Evolutionary conservation across 2,797 vertebrate genomes (phyloP).

Genomic region (Chelon labrosus): DNA sequence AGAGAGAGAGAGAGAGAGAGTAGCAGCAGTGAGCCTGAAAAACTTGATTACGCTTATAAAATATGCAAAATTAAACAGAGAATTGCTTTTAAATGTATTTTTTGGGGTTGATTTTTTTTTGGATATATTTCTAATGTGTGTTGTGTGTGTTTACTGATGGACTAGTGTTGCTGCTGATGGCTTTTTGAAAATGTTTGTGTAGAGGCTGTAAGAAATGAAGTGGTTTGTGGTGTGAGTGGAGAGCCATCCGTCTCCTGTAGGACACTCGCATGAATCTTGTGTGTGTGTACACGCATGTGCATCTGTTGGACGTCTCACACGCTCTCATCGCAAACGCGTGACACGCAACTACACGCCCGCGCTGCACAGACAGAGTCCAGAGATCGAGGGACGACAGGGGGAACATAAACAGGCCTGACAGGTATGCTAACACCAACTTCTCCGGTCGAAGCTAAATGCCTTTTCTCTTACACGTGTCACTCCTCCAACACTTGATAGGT

Average conservation of each 20-base stretch:
- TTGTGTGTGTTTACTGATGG: neutral
- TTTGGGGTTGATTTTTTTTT: neutral
- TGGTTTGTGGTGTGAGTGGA: constrained; percentile 11
- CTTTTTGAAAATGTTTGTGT: neutral
- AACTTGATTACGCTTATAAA: neutral
- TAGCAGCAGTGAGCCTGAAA: neutral
- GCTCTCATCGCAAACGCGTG: constrained; percentile 32
- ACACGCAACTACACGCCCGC: constrained; percentile 28
- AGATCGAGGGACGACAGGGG: constrained; percentile 29
- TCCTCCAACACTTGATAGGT: neutral
- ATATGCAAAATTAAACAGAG: neutral
- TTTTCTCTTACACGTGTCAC: neutral
- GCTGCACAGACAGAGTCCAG: constrained; percentile 60
- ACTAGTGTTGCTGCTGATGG: neutral
- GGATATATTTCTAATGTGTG: too few relatives aligned
- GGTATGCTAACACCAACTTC: constrained; percentile 50
- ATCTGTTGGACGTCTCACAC: constrained; percentile 14
- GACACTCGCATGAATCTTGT: neutral
- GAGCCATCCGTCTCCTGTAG: constrained; percentile 19
- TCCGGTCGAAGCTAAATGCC: constrained; percentile 19
- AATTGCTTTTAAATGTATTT: neutral
- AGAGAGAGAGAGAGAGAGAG: constrained; percentile 8
- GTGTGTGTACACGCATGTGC: neutral
- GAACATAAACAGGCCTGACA: constrained; percentile 63
- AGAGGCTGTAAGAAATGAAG: constrained; percentile 17